phyloP scores from a whole-genome alignment of 2,888 invertebrate species.

The Euplagia quadripunctaria region DNA sequence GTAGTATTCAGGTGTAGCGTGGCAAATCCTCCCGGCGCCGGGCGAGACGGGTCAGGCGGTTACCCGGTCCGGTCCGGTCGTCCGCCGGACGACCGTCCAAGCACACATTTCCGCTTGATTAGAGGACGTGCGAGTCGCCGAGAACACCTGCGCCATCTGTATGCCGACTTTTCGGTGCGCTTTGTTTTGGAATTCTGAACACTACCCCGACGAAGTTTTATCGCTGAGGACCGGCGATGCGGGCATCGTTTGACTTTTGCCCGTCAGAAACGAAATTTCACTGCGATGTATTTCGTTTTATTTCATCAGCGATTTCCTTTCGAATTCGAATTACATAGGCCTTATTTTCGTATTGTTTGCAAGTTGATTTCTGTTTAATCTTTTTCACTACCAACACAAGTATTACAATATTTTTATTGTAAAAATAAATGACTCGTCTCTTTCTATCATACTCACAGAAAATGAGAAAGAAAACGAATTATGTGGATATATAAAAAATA shows the following conservation, averaged over 20 bases:
- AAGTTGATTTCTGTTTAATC: constrained; percentile 34
- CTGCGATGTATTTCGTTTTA: constrained; percentile 52
- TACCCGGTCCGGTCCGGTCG: constrained; percentile 57
- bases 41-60: constrained; percentile 37
- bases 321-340: constrained; percentile 30
- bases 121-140: constrained; percentile 75
- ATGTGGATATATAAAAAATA: constrained; percentile 77
- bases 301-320: constrained; percentile 48
- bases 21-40: constrained; percentile 25
- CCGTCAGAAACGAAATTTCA: constrained; percentile 58
- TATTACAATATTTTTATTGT: constrained; percentile 31
- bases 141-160: constrained; percentile 80
- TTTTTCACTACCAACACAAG: constrained; percentile 21
- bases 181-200: constrained; percentile 79
- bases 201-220: constrained; percentile 74
- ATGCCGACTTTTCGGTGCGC: constrained; percentile 74
- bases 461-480: constrained; percentile 73
- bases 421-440: constrained; percentile 33
- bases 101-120: constrained; percentile 85
- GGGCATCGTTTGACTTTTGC: constrained; percentile 74
- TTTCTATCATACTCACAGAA: constrained; percentile 61
- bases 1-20: constrained; percentile 60
- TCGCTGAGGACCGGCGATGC: constrained; percentile 72
- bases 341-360: constrained; percentile 35
- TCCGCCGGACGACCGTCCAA: constrained; percentile 69